Conservation (phyloP, 2,113 vertebrate genomes). For the Gnathonemus longibarbis region DNA sequence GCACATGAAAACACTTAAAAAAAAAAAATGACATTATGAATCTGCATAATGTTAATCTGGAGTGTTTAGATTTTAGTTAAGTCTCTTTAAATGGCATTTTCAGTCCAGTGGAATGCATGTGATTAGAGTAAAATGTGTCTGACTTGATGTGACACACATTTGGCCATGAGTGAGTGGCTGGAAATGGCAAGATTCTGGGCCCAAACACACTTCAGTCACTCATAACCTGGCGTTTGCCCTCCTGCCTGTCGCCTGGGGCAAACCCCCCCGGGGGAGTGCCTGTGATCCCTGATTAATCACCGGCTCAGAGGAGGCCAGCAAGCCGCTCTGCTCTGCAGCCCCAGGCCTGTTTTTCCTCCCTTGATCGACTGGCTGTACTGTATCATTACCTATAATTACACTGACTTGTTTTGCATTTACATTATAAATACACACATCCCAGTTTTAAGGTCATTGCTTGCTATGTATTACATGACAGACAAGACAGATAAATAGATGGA, state of each 20-base stretch:
- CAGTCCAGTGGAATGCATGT: not conserved
- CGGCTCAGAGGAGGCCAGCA: not conserved
- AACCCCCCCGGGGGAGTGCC: not conserved
- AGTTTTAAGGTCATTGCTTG: not conserved
- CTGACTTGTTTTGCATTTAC: not conserved
- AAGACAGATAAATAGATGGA: not conserved
- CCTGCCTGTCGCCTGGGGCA: not conserved
- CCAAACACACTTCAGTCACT: not conserved
- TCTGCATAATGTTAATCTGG: not conserved
- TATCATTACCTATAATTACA: slow-evolving; percentile 27
- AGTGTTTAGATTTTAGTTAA: not conserved
- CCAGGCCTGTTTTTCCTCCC: not conserved
- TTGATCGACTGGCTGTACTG: not conserved
- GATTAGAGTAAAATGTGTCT: not conserved
- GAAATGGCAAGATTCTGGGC: not conserved
- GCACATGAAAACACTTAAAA: not conserved
- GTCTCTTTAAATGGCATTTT: not conserved
- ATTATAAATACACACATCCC: not conserved
- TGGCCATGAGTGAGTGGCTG: not conserved
- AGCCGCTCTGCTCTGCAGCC: not conserved
- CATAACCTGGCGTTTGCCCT: not conserved
- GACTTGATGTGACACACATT: not conserved
- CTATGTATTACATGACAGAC: not conserved
- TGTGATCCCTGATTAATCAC: not conserved
- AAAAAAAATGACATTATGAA: not conserved